Percentiles rank a stretch among this genome's conserved stretches.
Conservation (phyloP, 2,113 vertebrate species). For the Paralichthys olivaceus region DNA sequence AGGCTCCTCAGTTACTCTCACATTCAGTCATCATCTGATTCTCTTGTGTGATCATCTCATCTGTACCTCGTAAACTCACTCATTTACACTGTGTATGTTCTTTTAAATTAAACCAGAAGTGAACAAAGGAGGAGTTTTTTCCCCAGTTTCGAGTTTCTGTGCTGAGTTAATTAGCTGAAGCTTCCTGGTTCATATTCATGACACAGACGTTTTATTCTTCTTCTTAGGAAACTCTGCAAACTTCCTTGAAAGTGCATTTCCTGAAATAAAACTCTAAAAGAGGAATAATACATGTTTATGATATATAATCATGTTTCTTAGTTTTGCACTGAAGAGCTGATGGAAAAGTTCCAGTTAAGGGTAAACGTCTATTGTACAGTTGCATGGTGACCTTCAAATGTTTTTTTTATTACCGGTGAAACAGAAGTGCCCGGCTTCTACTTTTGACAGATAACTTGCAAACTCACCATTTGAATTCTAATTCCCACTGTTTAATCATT, state of each 20-base stretch:
- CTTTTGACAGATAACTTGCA: neutral
- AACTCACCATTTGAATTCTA: neutral
- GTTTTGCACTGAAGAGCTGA: neutral
- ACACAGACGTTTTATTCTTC: neutral
- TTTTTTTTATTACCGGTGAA: too few species aligned
- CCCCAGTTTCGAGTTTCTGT: neutral
- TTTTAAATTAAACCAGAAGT: too few species aligned
- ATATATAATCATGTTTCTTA: too few species aligned
- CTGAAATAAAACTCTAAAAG: too few species aligned
- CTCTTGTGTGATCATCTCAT: too few species aligned
- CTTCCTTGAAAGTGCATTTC: too few species aligned
- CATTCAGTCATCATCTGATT: neutral
- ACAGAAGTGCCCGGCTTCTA: neutral
- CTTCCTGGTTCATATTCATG: neutral
- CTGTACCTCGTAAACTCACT: too few species aligned
- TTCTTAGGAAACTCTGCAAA: neutral
- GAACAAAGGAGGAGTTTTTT: neutral
- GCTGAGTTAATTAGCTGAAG: neutral
- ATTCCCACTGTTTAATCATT: neutral
- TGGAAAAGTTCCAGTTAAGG: too few species aligned
- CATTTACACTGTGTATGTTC: neutral
- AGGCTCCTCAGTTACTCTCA: too few species aligned
- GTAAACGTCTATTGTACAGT: too few species aligned
- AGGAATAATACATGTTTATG: too few species aligned
- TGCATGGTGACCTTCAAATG: too few species aligned